These are phyloP conservation scores for Synanthedon formicaeformis DNA, from an alignment of 2,888 invertebrate species.

Conservation along the genomic window DNA sequence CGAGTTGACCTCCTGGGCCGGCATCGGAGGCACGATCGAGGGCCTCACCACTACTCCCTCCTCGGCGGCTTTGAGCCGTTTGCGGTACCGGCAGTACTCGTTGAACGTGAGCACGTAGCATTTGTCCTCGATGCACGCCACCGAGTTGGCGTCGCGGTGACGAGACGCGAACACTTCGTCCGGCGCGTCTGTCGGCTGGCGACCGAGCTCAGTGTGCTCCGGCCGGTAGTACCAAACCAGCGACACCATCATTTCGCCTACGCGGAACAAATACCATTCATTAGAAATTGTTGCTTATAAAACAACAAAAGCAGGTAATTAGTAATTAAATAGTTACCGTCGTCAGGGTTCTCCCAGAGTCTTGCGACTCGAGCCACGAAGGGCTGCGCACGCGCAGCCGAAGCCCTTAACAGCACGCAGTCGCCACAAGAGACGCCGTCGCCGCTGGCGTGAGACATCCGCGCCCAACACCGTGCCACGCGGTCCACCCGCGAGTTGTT, in stretches of 20 bases:
- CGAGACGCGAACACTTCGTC: constrained; percentile 97
- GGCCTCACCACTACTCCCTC: constrained; percentile 78
- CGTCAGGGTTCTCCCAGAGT: constrained; percentile 94
- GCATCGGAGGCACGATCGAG: constrained; percentile 80
- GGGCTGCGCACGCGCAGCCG: constrained; percentile 84
- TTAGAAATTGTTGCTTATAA: neutral
- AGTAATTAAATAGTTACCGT: constrained; percentile 72
- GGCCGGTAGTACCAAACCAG: constrained; percentile 98
- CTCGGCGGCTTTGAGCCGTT: constrained; percentile 81
- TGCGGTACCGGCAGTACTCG: constrained; percentile 97
- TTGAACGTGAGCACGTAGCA: constrained; percentile 96
- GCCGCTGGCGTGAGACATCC: constrained; percentile 91
- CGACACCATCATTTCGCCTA: constrained; percentile 98
- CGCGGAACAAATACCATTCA: neutral
- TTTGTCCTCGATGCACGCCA: constrained; percentile 97
- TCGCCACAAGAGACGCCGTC: constrained; percentile 88
- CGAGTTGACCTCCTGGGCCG: constrained; percentile 71
- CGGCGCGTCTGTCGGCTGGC: constrained; percentile 81
- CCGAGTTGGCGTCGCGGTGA: constrained; percentile 94
- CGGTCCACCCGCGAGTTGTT: constrained; percentile 66
- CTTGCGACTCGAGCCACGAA: constrained; percentile 95
- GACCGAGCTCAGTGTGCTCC: constrained; percentile 94
- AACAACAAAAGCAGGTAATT: constrained; percentile 4
- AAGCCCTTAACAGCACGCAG: constrained; percentile 90
- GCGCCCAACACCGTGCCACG: constrained; percentile 86